phyloP scores from a whole-genome alignment of 2,797 vertebrate genomes.

The Urocyon cinereoargenteus region DNA sequence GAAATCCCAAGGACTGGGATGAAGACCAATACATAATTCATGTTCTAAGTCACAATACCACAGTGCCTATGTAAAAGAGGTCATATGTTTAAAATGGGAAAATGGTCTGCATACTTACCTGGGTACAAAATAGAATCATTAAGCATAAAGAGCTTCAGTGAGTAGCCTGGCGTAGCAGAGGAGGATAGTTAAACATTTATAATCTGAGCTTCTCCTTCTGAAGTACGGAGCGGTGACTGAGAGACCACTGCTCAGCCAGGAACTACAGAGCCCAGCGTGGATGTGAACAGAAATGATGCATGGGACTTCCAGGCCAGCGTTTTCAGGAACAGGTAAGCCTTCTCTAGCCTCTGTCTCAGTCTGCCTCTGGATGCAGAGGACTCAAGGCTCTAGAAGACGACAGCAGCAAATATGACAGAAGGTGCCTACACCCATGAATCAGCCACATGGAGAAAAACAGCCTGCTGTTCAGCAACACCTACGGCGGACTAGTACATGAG shows the following conservation, averaged over 20 bases:
- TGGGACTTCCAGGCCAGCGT: not conserved
- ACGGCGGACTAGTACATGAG: rapidly evolving
- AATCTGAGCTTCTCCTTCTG: not conserved
- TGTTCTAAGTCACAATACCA: not conserved
- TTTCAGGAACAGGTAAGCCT: slow-evolving; percentile 5
- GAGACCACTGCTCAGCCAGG: not conserved
- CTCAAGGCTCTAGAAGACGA: not conserved
- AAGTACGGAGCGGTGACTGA: not conserved
- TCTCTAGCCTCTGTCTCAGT: not conserved
- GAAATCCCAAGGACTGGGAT: not conserved
- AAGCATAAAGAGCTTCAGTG: not conserved
- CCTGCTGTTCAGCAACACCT: not conserved
- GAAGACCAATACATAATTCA: not conserved
- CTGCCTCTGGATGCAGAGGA: not conserved
- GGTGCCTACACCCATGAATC: not conserved
- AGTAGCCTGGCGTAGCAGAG: not conserved
- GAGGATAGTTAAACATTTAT: not conserved
- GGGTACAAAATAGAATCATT: not conserved
- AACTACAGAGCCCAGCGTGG: not conserved
- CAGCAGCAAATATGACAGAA: not conserved
- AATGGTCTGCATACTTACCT: slow-evolving; percentile 9
- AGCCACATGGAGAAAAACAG: not conserved
- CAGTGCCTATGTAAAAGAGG: not conserved
- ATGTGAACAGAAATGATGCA: not conserved
- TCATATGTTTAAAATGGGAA: slow-evolving; percentile 14